These are phyloP conservation scores for Diadumene lineata DNA, from an alignment of 92 coral and sea anemone species.

Conservation along the genomic window DNA sequence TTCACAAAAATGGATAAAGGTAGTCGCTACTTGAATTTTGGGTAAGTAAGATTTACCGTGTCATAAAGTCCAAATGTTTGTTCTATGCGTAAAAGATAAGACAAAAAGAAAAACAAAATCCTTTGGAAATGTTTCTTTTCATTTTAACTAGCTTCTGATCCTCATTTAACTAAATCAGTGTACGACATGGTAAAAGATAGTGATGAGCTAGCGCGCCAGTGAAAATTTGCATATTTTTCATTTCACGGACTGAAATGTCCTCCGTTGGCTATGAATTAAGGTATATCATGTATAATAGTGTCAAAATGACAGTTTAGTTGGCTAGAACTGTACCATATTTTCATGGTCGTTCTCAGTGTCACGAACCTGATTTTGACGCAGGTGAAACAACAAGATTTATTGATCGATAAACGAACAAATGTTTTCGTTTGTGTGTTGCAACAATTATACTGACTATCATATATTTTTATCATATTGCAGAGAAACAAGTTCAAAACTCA, in stretches of 20 bases:
- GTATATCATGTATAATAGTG: not conserved
- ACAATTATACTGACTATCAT: not conserved
- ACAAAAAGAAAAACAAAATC: not conserved
- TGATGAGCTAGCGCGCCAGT: too few relatives aligned
- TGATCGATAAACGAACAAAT: not conserved
- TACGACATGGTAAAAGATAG: too few relatives aligned
- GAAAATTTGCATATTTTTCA: too few relatives aligned
- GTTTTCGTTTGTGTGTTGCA: not conserved
- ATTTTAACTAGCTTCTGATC: too few relatives aligned
- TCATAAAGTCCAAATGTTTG: not conserved
- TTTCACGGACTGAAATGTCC: too few relatives aligned
- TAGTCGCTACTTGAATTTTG: constrained; percentile 4
- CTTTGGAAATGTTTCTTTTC: too few relatives aligned
- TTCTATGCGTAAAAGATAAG: not conserved
- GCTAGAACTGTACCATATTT: not conserved
- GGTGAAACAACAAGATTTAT: not conserved
- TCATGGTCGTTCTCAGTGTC: not conserved
- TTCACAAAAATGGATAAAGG: constrained; percentile 4
- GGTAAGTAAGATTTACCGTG: not conserved
- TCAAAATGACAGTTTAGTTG: not conserved
- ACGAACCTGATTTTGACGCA: not conserved
- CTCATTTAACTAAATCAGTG: too few relatives aligned
- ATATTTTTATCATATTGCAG: not conserved
- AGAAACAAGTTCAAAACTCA: not conserved
- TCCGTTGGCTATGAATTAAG: not conserved